Conservation (phyloP, 1,140 invertebrate genomes). For the Agraylea sexmaculata region DNA sequence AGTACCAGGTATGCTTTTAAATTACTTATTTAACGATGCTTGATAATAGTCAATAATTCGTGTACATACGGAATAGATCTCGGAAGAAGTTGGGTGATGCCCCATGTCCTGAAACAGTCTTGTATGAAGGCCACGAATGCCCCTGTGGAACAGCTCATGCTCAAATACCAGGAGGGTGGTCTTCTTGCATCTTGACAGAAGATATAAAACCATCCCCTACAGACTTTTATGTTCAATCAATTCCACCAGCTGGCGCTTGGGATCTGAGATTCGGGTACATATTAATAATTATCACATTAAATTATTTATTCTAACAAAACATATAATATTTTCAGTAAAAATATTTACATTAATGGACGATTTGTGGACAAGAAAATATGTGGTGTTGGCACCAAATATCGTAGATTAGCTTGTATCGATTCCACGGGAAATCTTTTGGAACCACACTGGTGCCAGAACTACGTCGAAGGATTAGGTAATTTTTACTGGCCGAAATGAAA, state of each 20-base stretch:
- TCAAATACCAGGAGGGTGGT: conserved; percentile 17
- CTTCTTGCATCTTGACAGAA: conserved; percentile 14
- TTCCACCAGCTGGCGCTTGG: neutral
- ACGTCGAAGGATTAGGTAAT: conserved; percentile 11
- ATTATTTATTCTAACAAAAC: neutral
- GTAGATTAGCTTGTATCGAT: conserved; percentile 14
- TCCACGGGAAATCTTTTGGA: conserved; percentile 14
- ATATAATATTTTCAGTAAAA: neutral
- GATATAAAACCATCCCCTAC: neutral
- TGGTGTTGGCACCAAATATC: conserved; percentile 13
- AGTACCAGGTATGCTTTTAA: conserved; percentile 19
- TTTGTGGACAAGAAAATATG: conserved; percentile 13
- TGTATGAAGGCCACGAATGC: conserved; percentile 20
- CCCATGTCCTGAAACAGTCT: conserved; percentile 16
- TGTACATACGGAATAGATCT: conserved; percentile 14
- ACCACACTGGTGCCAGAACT: conserved; percentile 14
- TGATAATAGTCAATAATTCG: too few relatives aligned
- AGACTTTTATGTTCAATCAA: conserved; percentile 3
- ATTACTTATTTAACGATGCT: neutral
- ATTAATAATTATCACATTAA: neutral
- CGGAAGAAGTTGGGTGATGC: conserved; percentile 18
- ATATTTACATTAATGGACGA: too few relatives aligned
- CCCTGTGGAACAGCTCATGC: conserved; percentile 16
- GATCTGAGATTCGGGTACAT: neutral
- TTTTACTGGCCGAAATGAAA: neutral